Percentiles rank a stretch among this genome's conserved stretches.
Conservation (phyloP, 2,888 invertebrate species). For the Strigamia crassipes region DNA sequence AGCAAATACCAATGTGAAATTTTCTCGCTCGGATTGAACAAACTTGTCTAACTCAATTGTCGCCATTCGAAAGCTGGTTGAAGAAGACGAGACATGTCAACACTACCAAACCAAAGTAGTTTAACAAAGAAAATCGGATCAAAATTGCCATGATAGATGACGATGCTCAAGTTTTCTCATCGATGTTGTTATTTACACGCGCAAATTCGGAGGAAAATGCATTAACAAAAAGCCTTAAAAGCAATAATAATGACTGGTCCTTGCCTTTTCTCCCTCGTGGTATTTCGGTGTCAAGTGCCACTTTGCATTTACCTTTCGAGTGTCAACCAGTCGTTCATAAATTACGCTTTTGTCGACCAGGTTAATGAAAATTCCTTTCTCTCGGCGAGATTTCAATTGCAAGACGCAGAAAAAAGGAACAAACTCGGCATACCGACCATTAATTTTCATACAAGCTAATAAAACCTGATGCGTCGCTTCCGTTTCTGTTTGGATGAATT, state of each 20-base stretch:
- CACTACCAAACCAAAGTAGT: too few relatives aligned
- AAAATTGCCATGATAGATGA: too few relatives aligned
- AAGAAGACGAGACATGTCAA: not conserved
- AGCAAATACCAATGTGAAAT: not conserved
- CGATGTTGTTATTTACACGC: not conserved
- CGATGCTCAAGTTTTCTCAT: not conserved
- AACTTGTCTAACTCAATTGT: not conserved
- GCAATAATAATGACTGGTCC: not conserved
- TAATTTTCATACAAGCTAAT: too few relatives aligned
- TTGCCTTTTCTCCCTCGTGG: not conserved
- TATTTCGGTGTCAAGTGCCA: not conserved
- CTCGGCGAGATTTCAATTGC: not conserved
- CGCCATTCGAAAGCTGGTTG: not conserved
- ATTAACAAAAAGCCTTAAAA: not conserved
- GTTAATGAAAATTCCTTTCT: constrained; percentile 4
- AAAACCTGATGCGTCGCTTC: too few relatives aligned
- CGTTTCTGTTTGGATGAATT: too few relatives aligned
- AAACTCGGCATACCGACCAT: not conserved
- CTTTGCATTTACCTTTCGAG: constrained; percentile 3
- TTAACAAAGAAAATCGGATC: too few relatives aligned
- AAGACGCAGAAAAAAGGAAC: not conserved
- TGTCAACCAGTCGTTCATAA: not conserved
- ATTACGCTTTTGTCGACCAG: not conserved
- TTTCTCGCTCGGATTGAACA: not conserved
- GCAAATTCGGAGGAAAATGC: not conserved